Evolutionary conservation across 2,113 vertebrate species (phyloP).

Genomic region (Aegotheles bennettii): DNA sequence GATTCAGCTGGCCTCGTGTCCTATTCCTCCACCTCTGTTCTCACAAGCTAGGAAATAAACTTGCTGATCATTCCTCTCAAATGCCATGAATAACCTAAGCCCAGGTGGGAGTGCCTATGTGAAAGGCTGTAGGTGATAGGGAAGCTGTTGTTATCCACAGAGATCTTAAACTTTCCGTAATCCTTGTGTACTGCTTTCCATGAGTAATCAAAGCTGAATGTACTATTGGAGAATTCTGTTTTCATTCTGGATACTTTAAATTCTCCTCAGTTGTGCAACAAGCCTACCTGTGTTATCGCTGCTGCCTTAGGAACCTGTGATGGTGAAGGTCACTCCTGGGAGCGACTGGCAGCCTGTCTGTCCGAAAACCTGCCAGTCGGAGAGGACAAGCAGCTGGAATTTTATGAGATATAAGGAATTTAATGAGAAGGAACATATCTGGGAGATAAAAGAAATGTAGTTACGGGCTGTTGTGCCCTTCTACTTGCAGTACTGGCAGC

Average conservation of each 20-base stretch:
- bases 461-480: background rate
- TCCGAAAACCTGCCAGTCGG: background rate
- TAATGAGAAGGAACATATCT: background rate
- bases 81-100: background rate
- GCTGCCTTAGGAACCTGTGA: background rate
- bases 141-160: background rate
- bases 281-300: background rate
- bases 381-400: background rate
- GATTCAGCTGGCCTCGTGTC: background rate
- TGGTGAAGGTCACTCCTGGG: background rate
- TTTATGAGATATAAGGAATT: too few species aligned
- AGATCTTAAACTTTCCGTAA: background rate
- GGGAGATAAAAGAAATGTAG: background rate
- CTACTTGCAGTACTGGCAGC: background rate
- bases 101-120: background rate
- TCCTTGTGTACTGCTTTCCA: background rate
- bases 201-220: slow-evolving; percentile 8
- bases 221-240: background rate
- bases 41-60: background rate
- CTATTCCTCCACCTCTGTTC: background rate
- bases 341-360: background rate
- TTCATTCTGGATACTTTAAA: background rate
- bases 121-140: background rate
- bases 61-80: background rate
- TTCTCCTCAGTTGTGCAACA: background rate